Evolutionary conservation across 2,113 vertebrate species (phyloP).

Genomic region (Aegypius monachus): DNA sequence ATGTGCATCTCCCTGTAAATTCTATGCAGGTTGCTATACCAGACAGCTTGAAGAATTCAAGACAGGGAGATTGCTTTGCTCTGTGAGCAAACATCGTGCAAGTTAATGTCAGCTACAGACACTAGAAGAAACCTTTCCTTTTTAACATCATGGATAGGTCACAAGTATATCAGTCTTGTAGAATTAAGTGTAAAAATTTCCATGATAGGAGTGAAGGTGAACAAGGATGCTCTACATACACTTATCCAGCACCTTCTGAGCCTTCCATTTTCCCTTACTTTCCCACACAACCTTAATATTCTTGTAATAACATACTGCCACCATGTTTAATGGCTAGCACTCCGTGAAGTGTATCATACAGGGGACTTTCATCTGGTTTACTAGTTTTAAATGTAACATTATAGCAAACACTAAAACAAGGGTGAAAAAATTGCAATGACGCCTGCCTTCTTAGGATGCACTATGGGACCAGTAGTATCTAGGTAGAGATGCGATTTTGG

Average conservation of each 20-base stretch:
- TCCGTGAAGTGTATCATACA: neutral
- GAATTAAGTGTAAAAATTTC: neutral
- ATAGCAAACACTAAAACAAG: neutral
- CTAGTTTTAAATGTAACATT: neutral
- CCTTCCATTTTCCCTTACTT: neutral
- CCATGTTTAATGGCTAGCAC: neutral
- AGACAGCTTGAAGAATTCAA: neutral
- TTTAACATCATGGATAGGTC: neutral
- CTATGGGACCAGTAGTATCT: too few relatives aligned
- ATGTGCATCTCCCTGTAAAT: neutral
- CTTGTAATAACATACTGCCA: neutral
- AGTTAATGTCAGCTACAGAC: neutral
- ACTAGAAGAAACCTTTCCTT: neutral
- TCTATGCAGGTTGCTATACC: neutral
- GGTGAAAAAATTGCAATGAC: neutral
- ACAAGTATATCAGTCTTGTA: neutral
- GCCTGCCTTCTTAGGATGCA: fast-evolving
- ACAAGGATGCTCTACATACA: neutral
- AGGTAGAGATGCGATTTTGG: neutral
- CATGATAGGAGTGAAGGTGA: neutral
- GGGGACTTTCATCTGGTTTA: neutral
- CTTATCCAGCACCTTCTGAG: neutral
- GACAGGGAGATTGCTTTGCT: neutral
- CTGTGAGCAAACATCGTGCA: neutral
- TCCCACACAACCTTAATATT: neutral